Evolutionary conservation across 2,888 invertebrate species (phyloP).

Genomic region (Acleris laterana): DNA sequence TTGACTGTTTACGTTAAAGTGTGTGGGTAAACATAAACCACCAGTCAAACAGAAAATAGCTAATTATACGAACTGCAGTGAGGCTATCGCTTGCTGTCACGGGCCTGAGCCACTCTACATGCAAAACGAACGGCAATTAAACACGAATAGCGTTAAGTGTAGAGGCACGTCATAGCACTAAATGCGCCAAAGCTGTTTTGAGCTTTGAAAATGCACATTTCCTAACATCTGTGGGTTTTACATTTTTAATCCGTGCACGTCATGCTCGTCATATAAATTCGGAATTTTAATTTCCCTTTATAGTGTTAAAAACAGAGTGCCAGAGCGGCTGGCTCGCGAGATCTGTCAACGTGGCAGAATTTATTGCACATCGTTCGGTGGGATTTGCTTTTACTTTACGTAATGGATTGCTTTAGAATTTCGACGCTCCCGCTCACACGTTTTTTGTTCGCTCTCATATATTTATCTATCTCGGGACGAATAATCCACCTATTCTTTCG

Average conservation of each 20-base stretch:
- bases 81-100: too few species aligned
- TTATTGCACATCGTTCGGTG: conserved; percentile 59
- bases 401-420: conserved; percentile 41
- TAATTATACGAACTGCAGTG: too few species aligned
- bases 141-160: too few species aligned
- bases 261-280: conserved; percentile 44
- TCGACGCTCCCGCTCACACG: conserved; percentile 32
- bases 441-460: conserved; percentile 36
- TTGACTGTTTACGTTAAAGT: too few species aligned
- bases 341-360: conserved; percentile 59
- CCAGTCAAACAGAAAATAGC: too few species aligned
- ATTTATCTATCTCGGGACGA: conserved; percentile 26
- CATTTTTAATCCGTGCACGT: conserved; percentile 1
- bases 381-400: conserved; percentile 51
- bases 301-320: conserved; percentile 56
- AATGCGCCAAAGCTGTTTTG: too few species aligned
- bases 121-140: too few species aligned
- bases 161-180: too few species aligned
- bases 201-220: too few species aligned
- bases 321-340: conserved; percentile 49
- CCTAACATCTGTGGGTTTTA: too few species aligned
- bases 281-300: conserved; percentile 58
- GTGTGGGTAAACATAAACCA: too few species aligned
- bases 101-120: too few species aligned
- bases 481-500: conserved; percentile 33